These are phyloP conservation scores for Phalacrocorax carbo DNA, from an alignment of 2,113 vertebrate species.

Conservation along the genomic window DNA sequence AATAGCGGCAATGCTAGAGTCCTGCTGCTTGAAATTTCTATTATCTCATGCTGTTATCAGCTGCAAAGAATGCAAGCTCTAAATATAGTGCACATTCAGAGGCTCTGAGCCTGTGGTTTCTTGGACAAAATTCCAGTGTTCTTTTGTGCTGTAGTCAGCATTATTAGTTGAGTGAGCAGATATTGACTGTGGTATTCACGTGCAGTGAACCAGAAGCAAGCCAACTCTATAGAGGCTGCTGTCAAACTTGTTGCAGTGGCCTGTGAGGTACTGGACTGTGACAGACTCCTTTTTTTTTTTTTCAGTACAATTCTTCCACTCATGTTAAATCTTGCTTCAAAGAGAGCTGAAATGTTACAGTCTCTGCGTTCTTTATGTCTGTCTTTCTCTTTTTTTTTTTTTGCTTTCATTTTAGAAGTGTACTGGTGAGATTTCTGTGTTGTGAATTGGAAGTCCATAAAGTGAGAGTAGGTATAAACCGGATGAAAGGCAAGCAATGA, in stretches of 20 bases:
- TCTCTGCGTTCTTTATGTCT: not conserved
- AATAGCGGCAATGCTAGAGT: not conserved
- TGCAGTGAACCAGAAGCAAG: slow-evolving; percentile 78
- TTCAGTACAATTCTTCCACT: slow-evolving; percentile 69
- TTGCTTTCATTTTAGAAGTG: not conserved
- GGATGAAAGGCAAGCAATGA: not conserved
- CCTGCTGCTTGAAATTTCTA: slow-evolving; percentile 46
- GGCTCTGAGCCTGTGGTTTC: slow-evolving; percentile 49
- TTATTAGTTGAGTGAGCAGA: slow-evolving; percentile 71
- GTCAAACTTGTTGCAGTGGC: slow-evolving; percentile 79
- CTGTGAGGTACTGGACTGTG: slow-evolving; percentile 76
- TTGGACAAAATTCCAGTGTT: slow-evolving; percentile 74
- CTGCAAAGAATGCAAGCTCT: slow-evolving; percentile 55
- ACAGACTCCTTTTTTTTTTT: slow-evolving; percentile 69
- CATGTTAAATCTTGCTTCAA: slow-evolving; percentile 69
- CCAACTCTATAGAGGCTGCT: slow-evolving; percentile 73
- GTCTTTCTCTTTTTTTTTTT: not conserved
- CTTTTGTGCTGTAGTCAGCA: slow-evolving; percentile 80
- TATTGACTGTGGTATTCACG: slow-evolving; percentile 77
- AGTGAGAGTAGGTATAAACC: not conserved
- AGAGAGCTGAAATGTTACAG: slow-evolving; percentile 68
- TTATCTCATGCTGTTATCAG: slow-evolving; percentile 52
- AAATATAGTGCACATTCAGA: slow-evolving; percentile 65
- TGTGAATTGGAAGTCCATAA: slow-evolving; percentile 9
- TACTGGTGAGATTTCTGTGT: not conserved